Evolutionary conservation across 2,797 vertebrate species (phyloP), one percentile per base, ranked within the genome.

Genomic region (Enteromius radiatus): DNA sequence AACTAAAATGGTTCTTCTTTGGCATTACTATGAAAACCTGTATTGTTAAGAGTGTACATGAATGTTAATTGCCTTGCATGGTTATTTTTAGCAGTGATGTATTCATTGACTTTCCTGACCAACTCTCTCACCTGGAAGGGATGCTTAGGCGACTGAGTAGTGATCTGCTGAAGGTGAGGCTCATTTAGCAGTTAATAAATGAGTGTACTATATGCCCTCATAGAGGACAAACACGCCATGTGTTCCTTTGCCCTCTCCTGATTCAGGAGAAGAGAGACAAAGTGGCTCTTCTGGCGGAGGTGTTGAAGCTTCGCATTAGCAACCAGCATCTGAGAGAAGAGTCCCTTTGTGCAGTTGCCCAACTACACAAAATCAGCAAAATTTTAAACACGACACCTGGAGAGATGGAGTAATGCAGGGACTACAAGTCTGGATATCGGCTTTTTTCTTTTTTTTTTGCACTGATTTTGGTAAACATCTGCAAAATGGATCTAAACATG

Each of bases 191-290:
- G 38, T 80, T 59, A 65, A 84, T 67, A 43, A 77, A 82, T 69
- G 17, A 47, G 4, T 73, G 28, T 23, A 33, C 43, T 45, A 1
- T 4, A 5, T 49, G 12, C 61, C 17, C 64, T 79, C 43, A 43
- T 12, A 67, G 70, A 81, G 80, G 70, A 61, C 70, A 75, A 64
- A 56, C 33, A 8, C 8, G 41, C 65, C 43, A 67, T 64, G 21
- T 84, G 69, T 61, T 49, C 19, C 41, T 65, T 15, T 84, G 59
- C 85, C 41, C 67, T 70, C 67, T n/a, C n/a, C n/a, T 81, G 31
- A 0, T 77, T 0, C 91, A 96, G 95, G 95, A 96, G 87, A 96
- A 95, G 88, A 92, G 93, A 88, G 94, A 95, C 90, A 96, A 95
- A 86, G 92, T 93, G n/a, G 92, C 92, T 33, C 90, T 96, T 47